These are phyloP conservation scores for Trissolcus basalis DNA, from an alignment of 1,140 invertebrate genomes.

Conservation along the genomic window DNA sequence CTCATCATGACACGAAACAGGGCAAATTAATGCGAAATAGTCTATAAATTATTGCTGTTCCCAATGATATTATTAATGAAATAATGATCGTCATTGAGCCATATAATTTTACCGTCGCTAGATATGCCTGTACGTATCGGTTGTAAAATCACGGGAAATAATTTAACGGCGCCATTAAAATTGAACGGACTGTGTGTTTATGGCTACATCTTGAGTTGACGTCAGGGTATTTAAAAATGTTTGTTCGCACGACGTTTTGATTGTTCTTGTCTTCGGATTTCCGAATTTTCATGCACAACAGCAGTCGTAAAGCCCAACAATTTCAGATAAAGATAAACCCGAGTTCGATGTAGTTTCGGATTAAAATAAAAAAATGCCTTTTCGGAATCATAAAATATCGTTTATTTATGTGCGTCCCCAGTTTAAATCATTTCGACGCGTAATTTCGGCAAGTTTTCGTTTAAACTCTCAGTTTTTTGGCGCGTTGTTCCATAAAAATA, in stretches of 20 bases:
- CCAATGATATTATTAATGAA: conserved; percentile 11
- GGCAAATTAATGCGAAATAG: conserved; percentile 25
- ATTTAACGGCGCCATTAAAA: conserved; percentile 30
- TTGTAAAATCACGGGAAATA: conserved; percentile 30
- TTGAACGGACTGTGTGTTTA: conserved; percentile 32
- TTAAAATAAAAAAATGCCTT: conserved; percentile 21
- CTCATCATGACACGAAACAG: conserved; percentile 21
- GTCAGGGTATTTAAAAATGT: conserved; percentile 20
- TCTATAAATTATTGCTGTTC: conserved; percentile 29
- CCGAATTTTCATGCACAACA: conserved; percentile 33
- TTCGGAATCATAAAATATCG: conserved; percentile 21
- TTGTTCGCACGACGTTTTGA: conserved; percentile 15
- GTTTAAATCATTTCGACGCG: conserved; percentile 17
- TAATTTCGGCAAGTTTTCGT: background rate
- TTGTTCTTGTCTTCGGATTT: conserved; percentile 28
- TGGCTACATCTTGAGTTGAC: conserved; percentile 16
- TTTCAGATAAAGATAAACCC: conserved; percentile 34
- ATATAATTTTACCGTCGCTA: conserved; percentile 28
- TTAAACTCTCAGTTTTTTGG: background rate
- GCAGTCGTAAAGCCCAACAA: conserved; percentile 19
- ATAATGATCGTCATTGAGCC: conserved; percentile 17
- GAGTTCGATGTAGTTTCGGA: conserved; percentile 8
- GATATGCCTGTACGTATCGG: conserved; percentile 14
- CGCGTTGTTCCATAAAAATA: too few species aligned
- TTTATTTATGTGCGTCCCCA: conserved; percentile 13